These are phyloP conservation scores for Mesorhabditis belari DNA, from an alignment of 2,888 invertebrate species.

Conservation along the genomic window DNA sequence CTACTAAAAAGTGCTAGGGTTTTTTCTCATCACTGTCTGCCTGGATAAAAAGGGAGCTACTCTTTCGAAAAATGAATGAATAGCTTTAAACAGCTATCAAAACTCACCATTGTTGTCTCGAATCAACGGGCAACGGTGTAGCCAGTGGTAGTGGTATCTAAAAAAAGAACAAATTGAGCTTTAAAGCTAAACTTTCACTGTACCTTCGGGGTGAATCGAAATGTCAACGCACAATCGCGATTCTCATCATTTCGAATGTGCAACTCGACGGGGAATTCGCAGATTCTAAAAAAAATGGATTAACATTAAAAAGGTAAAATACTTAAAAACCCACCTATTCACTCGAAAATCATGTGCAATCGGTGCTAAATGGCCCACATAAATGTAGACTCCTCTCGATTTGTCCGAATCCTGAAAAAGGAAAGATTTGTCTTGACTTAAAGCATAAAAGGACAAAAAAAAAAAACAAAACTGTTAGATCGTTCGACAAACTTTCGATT, in stretches of 20 bases:
- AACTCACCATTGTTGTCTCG: constrained; percentile 24
- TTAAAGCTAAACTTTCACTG: background rate
- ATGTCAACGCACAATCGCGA: background rate
- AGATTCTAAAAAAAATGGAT: no score
- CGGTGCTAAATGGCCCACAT: background rate
- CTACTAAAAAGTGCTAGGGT: no score
- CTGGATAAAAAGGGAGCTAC: no score
- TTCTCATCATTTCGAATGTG: background rate
- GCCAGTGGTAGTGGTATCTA: background rate
- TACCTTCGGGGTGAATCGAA: background rate
- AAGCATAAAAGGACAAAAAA: no score
- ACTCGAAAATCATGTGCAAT: background rate
- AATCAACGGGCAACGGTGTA: constrained; percentile 10
- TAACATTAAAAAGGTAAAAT: no score
- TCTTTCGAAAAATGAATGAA: background rate
- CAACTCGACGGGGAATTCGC: background rate
- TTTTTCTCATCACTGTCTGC: no score
- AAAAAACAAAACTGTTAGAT: no score
- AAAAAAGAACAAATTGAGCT: background rate
- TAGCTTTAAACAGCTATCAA: background rate
- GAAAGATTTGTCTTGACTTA: background rate
- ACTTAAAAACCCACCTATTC: background rate
- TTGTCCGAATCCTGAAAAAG: background rate
- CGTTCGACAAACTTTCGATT: no score
- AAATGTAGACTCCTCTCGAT: background rate